Evolutionary conservation across 2,888 invertebrate species (phyloP).

Genomic region (Ennomos quercinarius): DNA sequence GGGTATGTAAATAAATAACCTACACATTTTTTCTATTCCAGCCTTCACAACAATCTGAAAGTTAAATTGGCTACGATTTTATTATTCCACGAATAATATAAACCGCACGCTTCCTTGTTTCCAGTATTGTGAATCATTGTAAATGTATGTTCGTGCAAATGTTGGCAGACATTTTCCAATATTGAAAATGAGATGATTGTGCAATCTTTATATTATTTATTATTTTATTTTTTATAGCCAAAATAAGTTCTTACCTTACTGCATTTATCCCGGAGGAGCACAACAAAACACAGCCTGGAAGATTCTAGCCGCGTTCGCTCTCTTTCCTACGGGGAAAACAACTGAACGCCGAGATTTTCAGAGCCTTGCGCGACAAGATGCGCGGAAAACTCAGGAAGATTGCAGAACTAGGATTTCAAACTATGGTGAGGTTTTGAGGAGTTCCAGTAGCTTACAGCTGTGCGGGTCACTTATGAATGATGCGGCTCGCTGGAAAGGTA

Average conservation of each 20-base stretch:
- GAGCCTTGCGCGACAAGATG: constrained; percentile 57
- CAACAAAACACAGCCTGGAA: constrained; percentile 61
- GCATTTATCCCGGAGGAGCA: constrained; percentile 67
- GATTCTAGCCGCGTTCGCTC: constrained; percentile 48
- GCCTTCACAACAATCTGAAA: too few relatives aligned
- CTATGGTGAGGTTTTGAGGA: constrained; percentile 8
- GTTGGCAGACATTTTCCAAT: too few relatives aligned
- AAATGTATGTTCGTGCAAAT: too few relatives aligned
- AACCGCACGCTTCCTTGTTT: too few relatives aligned
- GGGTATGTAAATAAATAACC: too few relatives aligned
- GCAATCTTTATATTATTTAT: too few relatives aligned
- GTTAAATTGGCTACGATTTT: too few relatives aligned
- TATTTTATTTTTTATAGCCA: too few relatives aligned
- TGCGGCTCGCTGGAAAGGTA: constrained; percentile 49
- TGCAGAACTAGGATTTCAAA: constrained; percentile 44
- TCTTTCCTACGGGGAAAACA: constrained; percentile 58
- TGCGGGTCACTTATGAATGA: constrained; percentile 67
- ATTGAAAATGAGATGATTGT: too few relatives aligned
- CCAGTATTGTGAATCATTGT: too few relatives aligned
- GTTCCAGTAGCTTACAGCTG: constrained; percentile 44
- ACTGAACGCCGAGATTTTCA: constrained; percentile 57
- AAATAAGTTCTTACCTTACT: constrained; percentile 67
- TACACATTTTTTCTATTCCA: too few relatives aligned
- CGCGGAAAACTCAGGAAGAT: constrained; percentile 49
- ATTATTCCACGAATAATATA: too few relatives aligned